Base-by-base conservation (phyloP, 2,888 invertebrate genomes). In the Endotricha flammealis region DNA sequence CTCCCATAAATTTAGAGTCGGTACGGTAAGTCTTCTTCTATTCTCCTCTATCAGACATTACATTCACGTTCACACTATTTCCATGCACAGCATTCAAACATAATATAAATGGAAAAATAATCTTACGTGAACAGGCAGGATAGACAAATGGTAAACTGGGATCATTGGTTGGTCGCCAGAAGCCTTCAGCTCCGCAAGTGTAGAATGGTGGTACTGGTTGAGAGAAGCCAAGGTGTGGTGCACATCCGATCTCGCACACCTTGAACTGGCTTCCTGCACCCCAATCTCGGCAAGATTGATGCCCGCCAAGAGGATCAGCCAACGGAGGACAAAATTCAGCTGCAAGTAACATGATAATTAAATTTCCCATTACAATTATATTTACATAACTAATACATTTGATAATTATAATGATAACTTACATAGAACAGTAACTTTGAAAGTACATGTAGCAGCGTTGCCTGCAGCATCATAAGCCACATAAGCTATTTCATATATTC, bases 151-250 rank as follows among this genome's bases (percentile, higher is more conserved):
- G 94, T 55, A 94, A 85, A 29, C 88, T 90, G 5, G 95, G 94
- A 62, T 95, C 92, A 22, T 83, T 87, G 0, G 95, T 95, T 32
- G 98, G 98, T 53, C 97, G 89, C 99, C 98, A 99, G 79, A 96
- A 95, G 24, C 98, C 99, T 90, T 98, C 98, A 35, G 95, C 95
- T n/a, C 97, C 98, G 66, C 99, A 99, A 1, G 96, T 96, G 73
- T 97, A 99, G 88, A 98, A 98, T 51, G 95, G 94, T 1, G 98
- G 97, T n/a, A 97, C 95, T 38, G 92, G 91, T 65, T 96, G 94
- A 0, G 97, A 96, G 87, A 99, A 99, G 50, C 94, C 88, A 4
- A 96, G 83, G n/a, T 95, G 95, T 38, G 91, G 79, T 50, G 95
- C 94, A 60, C 97, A 97, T 30, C 91, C 89, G 41, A 97, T 96